Evolutionary conservation across 2,797 vertebrate species (phyloP).

Genomic region (Sebastes nivosus): DNA sequence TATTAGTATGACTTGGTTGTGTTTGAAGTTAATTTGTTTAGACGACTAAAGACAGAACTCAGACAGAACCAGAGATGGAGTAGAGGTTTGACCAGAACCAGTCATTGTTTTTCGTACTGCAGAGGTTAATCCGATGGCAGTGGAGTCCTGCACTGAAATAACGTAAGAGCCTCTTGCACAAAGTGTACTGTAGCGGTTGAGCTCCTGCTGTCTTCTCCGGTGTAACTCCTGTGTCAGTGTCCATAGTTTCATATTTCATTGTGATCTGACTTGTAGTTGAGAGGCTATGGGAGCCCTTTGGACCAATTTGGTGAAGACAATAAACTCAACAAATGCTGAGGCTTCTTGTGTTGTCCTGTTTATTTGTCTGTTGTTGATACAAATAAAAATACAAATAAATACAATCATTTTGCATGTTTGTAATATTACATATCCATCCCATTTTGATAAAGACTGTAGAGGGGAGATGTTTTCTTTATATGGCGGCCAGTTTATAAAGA

Average conservation of each 20-base stretch:
- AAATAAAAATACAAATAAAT: background rate
- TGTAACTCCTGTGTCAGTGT: slow-evolving; percentile 1
- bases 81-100: background rate
- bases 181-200: background rate
- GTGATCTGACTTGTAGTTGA: slow-evolving; percentile 50
- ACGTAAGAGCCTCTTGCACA: background rate
- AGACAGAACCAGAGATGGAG: background rate
- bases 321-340: slow-evolving; percentile 56
- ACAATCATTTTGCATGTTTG: background rate
- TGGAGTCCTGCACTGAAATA: background rate
- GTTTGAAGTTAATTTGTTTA: background rate
- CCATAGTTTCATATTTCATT: slow-evolving; percentile 45
- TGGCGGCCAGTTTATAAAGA: background rate
- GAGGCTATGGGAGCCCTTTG: slow-evolving; percentile 38
- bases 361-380: background rate
- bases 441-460: background rate
- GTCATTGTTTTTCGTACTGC: background rate
- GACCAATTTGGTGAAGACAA: slow-evolving; percentile 66
- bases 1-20: background rate
- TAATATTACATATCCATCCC: background rate
- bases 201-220: slow-evolving; percentile 1
- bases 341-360: background rate
- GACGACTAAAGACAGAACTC: background rate
- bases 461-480: background rate
- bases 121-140: background rate